These are phyloP conservation scores for Drosophila willistoni DNA, from an alignment of 1,140 invertebrate species.

Conservation along the genomic window DNA sequence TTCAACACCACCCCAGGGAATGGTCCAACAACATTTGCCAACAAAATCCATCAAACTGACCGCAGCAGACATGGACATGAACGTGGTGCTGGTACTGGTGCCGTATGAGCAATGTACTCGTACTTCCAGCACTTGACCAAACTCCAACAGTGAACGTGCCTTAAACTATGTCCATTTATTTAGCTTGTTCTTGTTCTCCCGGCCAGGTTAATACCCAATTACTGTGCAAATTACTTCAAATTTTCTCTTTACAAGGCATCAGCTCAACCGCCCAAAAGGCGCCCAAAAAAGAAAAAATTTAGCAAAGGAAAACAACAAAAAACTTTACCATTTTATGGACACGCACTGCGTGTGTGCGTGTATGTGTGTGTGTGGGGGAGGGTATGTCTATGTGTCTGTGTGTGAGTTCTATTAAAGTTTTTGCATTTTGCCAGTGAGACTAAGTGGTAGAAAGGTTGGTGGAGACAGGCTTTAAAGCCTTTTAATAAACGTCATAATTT, in stretches of 20 bases:
- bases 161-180: slow-evolving; percentile 75
- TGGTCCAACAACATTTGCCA: slow-evolving; percentile 30
- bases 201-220: slow-evolving; percentile 80
- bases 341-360: slow-evolving; percentile 30
- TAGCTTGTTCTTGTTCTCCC: slow-evolving; percentile 1
- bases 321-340: slow-evolving; percentile 30
- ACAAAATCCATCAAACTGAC: slow-evolving; percentile 71
- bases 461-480: slow-evolving; percentile 56
- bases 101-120: slow-evolving; percentile 51
- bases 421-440: slow-evolving; percentile 29
- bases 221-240: slow-evolving; percentile 81
- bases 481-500: slow-evolving; percentile 80
- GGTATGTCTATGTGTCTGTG: slow-evolving; percentile 14
- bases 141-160: slow-evolving; percentile 54
- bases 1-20: slow-evolving; percentile 8
- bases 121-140: slow-evolving; percentile 45
- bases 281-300: not conserved
- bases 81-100: not conserved
- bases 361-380: not conserved
- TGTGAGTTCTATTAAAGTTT: slow-evolving; percentile 62
- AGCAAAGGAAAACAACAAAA: not conserved
- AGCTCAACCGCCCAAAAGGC: slow-evolving; percentile 39
- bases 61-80: slow-evolving; percentile 34
- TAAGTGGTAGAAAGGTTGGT: too few species aligned
- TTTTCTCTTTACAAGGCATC: slow-evolving; percentile 31